These are phyloP conservation scores for Cactoblastis cactorum DNA, from an alignment of 2,888 invertebrate species.

Conservation along the genomic window DNA sequence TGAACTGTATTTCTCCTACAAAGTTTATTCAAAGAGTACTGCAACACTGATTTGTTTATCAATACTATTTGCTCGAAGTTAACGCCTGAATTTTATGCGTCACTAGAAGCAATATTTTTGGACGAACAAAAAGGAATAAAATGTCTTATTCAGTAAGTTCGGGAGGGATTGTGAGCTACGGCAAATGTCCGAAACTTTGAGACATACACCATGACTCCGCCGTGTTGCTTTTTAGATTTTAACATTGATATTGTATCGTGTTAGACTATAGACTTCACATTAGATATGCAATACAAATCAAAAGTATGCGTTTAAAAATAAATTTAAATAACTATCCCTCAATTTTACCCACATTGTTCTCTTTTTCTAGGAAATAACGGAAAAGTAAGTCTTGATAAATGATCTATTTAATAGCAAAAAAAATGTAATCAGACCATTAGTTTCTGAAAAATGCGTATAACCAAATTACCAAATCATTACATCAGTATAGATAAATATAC, in stretches of 20 bases:
- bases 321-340: no score
- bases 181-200: constrained; percentile 60
- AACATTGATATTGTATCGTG: background rate
- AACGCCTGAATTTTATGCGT: constrained; percentile 21
- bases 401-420: no score
- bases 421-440: no score
- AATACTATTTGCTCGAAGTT: constrained; percentile 5
- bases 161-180: constrained; percentile 41
- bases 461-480: no score
- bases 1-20: no score
- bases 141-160: constrained; percentile 35
- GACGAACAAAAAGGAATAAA: constrained; percentile 32
- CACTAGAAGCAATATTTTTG: constrained; percentile 27
- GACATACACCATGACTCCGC: constrained; percentile 56
- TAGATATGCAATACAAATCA: background rate
- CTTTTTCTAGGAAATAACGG: no score
- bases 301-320: no score
- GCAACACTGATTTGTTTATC: constrained; percentile 18
- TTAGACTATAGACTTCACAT: background rate
- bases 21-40: background rate
- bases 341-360: no score
- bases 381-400: no score
- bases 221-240: constrained; percentile 61
- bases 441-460: no score
- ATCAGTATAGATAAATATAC: no score